These are phyloP conservation scores for Syritta pipiens DNA, from an alignment of 2,888 invertebrate species.

Conservation along the genomic window DNA sequence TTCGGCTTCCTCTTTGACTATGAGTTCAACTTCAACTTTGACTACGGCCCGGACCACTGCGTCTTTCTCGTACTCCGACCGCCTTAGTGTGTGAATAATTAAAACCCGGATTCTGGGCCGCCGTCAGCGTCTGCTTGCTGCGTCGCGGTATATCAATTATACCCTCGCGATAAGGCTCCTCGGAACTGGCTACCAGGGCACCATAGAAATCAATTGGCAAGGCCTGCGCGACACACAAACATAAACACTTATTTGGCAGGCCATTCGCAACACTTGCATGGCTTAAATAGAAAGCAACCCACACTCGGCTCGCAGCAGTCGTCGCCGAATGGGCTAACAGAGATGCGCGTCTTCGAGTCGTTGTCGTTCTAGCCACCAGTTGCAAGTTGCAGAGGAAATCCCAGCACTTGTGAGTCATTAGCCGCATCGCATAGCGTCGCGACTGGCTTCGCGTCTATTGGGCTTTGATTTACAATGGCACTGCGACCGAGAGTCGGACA, in stretches of 20 bases:
- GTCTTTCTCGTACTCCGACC: too few relatives aligned
- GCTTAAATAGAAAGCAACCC: conserved; percentile 22
- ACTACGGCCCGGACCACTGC: too few relatives aligned
- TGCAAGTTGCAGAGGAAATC: conserved; percentile 25
- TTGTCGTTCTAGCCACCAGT: too few relatives aligned
- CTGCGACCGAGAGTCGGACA: conserved; percentile 21
- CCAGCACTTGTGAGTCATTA: conserved; percentile 49
- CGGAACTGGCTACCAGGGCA: background rate
- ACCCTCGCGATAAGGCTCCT: conserved; percentile 8
- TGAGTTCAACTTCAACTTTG: too few relatives aligned
- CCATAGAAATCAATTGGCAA: conserved; percentile 15
- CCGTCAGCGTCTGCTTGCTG: background rate
- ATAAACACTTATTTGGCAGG: conserved; percentile 15
- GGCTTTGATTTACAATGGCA: conserved; percentile 49
- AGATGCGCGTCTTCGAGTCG: conserved; percentile 8
- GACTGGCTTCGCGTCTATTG: conserved; percentile 29
- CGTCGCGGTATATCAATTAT: conserved; percentile 34
- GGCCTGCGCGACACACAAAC: background rate
- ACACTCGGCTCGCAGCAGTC: conserved; percentile 1
- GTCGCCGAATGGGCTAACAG: background rate
- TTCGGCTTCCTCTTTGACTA: too few relatives aligned
- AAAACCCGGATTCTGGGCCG: conserved; percentile 51
- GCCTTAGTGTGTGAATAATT: conserved; percentile 37
- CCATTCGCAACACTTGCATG: conserved; percentile 28
- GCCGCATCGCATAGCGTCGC: conserved; percentile 6